A percentile compares a stretch with the other conserved stretches of the same genome.
These are phyloP conservation scores for Sitophilus oryzae DNA, from an alignment of 1,140 invertebrate species.

Conservation along the genomic window DNA sequence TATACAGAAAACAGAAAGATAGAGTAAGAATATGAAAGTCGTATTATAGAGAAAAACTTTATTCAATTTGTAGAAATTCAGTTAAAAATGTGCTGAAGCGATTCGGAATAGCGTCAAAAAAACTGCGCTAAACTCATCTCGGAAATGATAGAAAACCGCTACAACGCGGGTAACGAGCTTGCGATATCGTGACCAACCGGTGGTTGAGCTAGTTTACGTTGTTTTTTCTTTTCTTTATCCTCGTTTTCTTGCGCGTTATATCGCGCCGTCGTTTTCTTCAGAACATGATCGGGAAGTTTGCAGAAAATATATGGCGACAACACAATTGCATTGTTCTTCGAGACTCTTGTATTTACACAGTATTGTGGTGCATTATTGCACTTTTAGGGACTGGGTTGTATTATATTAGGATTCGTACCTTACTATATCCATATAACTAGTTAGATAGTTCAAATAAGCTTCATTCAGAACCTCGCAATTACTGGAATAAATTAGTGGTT, in stretches of 20 bases:
- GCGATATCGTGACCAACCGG: slow-evolving; percentile 26
- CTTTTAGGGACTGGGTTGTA: too few species aligned
- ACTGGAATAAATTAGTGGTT: too few species aligned
- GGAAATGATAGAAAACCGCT: slow-evolving; percentile 6
- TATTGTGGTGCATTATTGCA: too few species aligned
- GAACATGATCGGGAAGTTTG: neutral
- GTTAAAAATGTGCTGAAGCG: slow-evolving; percentile 1
- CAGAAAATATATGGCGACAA: neutral
- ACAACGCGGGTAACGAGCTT: slow-evolving; percentile 22
- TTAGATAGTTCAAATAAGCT: too few species aligned
- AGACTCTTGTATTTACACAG: too few species aligned
- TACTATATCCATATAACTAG: too few species aligned
- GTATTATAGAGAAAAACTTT: neutral
- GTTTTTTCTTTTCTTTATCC: slow-evolving; percentile 4
- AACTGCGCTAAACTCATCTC: neutral
- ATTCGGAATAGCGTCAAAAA: neutral
- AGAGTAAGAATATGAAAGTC: too few species aligned
- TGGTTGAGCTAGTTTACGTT: slow-evolving; percentile 28
- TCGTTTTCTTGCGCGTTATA: neutral
- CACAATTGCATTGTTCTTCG: neutral
- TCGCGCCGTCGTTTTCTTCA: neutral
- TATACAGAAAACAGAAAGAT: too few species aligned
- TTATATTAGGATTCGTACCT: too few species aligned
- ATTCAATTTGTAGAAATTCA: neutral
- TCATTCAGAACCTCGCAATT: too few species aligned